phyloP scores from a whole-genome alignment of 2,888 invertebrate genomes.

The Bugula neritina region DNA sequence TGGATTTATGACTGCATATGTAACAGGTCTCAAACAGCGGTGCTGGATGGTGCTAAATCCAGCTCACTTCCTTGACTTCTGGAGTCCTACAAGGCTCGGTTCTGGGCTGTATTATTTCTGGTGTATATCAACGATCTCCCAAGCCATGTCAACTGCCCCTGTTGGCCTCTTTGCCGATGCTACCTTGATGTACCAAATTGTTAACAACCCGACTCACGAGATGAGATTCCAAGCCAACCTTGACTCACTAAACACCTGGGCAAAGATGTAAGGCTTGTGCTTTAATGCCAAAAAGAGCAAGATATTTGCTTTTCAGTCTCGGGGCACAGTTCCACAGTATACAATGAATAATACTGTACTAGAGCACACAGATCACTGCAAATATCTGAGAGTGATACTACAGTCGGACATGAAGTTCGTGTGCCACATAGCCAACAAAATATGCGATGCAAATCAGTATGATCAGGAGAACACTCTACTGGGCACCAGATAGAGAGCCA shows the following conservation, averaged over 20 bases:
- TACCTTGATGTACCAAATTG: constrained; percentile 24
- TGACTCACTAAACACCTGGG: constrained; percentile 15
- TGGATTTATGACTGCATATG: constrained; percentile 9
- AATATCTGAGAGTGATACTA: neutral
- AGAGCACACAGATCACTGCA: constrained; percentile 21
- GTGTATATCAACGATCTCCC: constrained; percentile 28
- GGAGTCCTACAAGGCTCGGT: constrained; percentile 23
- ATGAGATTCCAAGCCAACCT: constrained; percentile 23
- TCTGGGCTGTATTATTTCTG: constrained; percentile 17
- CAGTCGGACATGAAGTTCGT: neutral
- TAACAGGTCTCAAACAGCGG: constrained; percentile 10
- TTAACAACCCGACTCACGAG: neutral
- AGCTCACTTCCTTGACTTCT: constrained; percentile 1
- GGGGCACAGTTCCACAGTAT: neutral
- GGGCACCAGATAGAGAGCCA: neutral
- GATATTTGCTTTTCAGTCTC: neutral
- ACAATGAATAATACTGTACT: constrained; percentile 1
- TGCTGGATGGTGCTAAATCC: constrained; percentile 20
- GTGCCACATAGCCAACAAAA: neutral
- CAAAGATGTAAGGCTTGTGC: constrained; percentile 5
- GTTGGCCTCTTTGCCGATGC: constrained; percentile 28
- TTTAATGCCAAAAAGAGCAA: constrained; percentile 27
- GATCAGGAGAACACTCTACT: neutral
- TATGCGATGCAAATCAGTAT: neutral
- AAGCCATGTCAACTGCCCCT: neutral